Percentiles rank a stretch among this genome's conserved stretches.
Conservation (phyloP, 2,888 invertebrate species). For the Epirrita christyi region DNA sequence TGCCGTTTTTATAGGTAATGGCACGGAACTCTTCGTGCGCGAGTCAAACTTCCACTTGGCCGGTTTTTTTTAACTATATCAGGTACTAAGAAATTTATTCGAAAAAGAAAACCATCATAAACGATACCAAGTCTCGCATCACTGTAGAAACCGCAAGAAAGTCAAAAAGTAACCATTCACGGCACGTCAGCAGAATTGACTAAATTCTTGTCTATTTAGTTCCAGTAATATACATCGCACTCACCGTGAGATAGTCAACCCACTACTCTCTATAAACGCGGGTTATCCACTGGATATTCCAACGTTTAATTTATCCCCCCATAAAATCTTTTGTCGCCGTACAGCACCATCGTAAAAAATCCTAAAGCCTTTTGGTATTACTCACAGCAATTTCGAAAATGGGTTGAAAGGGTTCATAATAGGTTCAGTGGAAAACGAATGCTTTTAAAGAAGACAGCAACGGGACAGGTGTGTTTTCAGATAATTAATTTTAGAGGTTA, state of each 20-base stretch:
- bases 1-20: no score
- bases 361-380: slow-evolving; percentile 19
- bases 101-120: no score
- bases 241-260: background rate
- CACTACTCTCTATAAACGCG: slow-evolving; percentile 18
- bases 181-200: background rate
- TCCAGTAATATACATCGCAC: slow-evolving; percentile 5
- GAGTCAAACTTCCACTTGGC: no score
- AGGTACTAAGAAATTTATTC: no score
- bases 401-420: slow-evolving; percentile 26
- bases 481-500: background rate
- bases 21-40: no score
- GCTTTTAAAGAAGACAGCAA: slow-evolving; percentile 11
- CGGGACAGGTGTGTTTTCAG: background rate
- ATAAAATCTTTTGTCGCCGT: slow-evolving; percentile 57
- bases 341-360: slow-evolving; percentile 49
- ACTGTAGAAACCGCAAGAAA: background rate
- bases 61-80: no score
- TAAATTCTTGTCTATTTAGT: background rate
- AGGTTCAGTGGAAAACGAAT: slow-evolving; percentile 22
- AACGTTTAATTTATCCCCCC: slow-evolving; percentile 54
- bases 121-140: no score
- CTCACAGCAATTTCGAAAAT: slow-evolving; percentile 25
- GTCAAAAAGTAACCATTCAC: background rate
- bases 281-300: slow-evolving; percentile 37